Evolutionary conservation across 2,888 invertebrate species (phyloP).

Genomic region (Sacculina carcini): DNA sequence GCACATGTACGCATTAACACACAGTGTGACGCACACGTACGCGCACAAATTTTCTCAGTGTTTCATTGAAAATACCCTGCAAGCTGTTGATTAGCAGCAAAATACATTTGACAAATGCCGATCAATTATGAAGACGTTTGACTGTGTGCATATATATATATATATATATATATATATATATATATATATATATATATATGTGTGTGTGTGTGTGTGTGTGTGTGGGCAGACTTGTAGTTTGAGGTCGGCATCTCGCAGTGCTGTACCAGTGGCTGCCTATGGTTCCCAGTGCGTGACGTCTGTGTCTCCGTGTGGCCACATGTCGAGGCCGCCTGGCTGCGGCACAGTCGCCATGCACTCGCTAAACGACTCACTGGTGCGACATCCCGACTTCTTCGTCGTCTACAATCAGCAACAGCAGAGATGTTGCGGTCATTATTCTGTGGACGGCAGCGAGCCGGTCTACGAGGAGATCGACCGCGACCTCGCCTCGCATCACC

Average conservation of each 20-base stretch:
- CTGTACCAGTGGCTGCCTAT: neutral
- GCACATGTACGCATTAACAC: neutral
- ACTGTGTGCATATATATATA: neutral
- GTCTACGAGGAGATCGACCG: conserved; percentile 34
- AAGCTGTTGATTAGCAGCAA: too few species aligned
- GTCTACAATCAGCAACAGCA: neutral
- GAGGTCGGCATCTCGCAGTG: neutral
- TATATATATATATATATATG: neutral
- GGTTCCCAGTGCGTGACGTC: neutral
- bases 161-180: neutral
- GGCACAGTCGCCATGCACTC: conserved; percentile 6
- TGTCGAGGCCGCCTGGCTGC: conserved; percentile 11
- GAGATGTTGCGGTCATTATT: neutral
- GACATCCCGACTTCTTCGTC: neutral
- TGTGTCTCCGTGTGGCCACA: neutral
- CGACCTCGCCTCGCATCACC: conserved; percentile 14
- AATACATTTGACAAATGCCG: too few species aligned
- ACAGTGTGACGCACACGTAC: neutral
- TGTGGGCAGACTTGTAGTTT: neutral
- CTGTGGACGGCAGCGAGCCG: conserved; percentile 31
- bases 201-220: neutral
- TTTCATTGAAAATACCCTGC: too few species aligned
- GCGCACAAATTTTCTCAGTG: too few species aligned
- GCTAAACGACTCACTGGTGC: neutral
- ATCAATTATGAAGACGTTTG: neutral